These are phyloP conservation scores for Troglohyphantes excavatus DNA, from an alignment of 2,888 invertebrate species.

Conservation along the genomic window DNA sequence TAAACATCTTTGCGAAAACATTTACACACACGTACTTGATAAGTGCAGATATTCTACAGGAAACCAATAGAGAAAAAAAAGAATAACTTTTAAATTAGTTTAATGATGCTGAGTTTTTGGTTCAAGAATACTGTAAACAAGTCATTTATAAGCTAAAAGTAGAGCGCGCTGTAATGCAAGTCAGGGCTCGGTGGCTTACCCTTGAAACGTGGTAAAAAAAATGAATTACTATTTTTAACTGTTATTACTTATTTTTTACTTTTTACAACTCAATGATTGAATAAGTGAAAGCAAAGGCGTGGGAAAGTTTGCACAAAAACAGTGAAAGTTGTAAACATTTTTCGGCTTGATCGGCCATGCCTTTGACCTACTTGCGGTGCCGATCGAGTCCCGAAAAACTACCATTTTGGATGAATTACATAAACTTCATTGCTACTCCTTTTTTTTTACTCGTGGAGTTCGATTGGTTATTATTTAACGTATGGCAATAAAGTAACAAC, in stretches of 20 bases:
- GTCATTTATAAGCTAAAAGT: conserved; percentile 20
- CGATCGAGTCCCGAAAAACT: conserved; percentile 19
- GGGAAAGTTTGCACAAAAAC: conserved; percentile 51
- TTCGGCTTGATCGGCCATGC: conserved; percentile 63
- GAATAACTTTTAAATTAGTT: too few relatives aligned
- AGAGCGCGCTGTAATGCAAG: conserved; percentile 21
- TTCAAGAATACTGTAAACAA: not conserved
- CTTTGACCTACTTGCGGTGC: conserved; percentile 58
- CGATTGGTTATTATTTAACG: not conserved
- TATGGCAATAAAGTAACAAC: too few relatives aligned
- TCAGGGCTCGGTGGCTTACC: conserved; percentile 37
- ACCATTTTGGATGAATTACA: not conserved
- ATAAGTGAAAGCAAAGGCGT: conserved; percentile 50
- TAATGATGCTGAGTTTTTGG: too few relatives aligned
- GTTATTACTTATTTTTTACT: not conserved
- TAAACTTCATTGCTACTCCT: not conserved
- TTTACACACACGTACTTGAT: too few relatives aligned
- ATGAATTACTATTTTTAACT: not conserved
- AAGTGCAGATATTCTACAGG: too few relatives aligned
- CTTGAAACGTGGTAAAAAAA: conserved; percentile 35
- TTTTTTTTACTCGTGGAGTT: not conserved
- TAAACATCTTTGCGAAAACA: too few relatives aligned
- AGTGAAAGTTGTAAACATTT: conserved; percentile 66
- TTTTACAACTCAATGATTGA: conserved; percentile 11
- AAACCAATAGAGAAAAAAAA: too few relatives aligned